These are phyloP conservation scores for Epinotia demarniana DNA, from an alignment of 2,888 invertebrate species.

Conservation along the genomic window DNA sequence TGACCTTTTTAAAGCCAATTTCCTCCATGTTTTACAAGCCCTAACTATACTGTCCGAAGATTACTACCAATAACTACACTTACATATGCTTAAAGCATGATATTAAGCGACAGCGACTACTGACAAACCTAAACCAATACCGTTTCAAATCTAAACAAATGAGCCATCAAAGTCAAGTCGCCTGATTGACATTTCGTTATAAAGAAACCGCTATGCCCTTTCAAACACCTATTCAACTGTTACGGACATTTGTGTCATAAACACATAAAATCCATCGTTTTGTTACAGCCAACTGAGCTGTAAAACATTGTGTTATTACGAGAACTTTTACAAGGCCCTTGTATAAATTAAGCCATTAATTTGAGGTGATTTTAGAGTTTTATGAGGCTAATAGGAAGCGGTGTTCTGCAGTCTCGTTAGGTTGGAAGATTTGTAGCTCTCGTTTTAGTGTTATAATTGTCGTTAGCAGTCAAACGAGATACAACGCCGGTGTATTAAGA, in stretches of 20 bases:
- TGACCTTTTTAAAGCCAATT: background rate
- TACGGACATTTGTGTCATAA: constrained; percentile 28
- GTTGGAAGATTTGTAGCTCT: constrained; percentile 27
- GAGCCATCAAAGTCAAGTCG: constrained; percentile 20
- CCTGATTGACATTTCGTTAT: constrained; percentile 32
- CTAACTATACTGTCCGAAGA: background rate
- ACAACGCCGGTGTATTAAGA: background rate
- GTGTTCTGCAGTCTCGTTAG: constrained; percentile 14
- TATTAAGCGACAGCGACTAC: background rate
- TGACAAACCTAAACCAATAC: constrained; percentile 5
- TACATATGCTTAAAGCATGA: background rate
- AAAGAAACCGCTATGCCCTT: constrained; percentile 15
- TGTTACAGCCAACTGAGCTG: constrained; percentile 28
- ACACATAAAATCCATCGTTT: constrained; percentile 33
- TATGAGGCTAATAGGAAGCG: constrained; percentile 32
- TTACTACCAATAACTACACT: background rate
- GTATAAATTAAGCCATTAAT: constrained; percentile 38
- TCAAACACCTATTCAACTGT: constrained; percentile 13
- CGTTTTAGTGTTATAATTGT: constrained; percentile 2
- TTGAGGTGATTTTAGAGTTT: constrained; percentile 39
- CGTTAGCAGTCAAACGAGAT: constrained; percentile 44
- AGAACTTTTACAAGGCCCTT: constrained; percentile 37
- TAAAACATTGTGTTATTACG: constrained; percentile 30
- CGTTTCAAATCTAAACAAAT: constrained; percentile 23
- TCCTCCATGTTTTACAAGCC: background rate